Percentiles rank a stretch among this genome's conserved stretches.
Conservation (phyloP, 2,797 vertebrate genomes). For the Zonotrichia albicollis region DNA sequence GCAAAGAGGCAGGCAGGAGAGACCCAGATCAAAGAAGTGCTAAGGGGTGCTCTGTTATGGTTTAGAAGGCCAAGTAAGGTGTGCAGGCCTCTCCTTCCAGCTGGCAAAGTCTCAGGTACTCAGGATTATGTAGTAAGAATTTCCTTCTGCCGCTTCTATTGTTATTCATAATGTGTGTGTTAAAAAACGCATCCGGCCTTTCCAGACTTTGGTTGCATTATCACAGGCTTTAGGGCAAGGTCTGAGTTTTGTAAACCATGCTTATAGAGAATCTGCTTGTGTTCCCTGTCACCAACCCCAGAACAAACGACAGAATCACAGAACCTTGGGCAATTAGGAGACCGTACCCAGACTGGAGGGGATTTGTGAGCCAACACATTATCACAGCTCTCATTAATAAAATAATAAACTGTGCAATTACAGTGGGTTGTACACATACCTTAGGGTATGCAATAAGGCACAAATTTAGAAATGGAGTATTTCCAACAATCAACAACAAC, state of each 20-base stretch:
- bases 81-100: background rate
- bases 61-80: slow-evolving; percentile 20
- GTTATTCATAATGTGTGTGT: background rate
- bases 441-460: slow-evolving; percentile 56
- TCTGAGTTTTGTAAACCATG: background rate
- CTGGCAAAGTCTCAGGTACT: slow-evolving; percentile 11
- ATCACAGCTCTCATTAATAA: slow-evolving; percentile 59
- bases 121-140: background rate
- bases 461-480: slow-evolving; percentile 49
- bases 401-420: slow-evolving; percentile 58
- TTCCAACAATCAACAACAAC: slow-evolving; percentile 53
- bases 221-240: background rate
- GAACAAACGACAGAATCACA: background rate
- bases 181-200: background rate
- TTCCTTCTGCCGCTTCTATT: background rate
- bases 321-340: background rate
- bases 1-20: slow-evolving; percentile 1
- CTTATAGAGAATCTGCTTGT: background rate
- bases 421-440: slow-evolving; percentile 38
- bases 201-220: background rate
- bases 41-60: background rate
- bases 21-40: slow-evolving; percentile 9
- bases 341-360: background rate
- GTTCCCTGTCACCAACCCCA: background rate
- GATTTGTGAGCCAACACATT: slow-evolving; percentile 41